phyloP scores from a whole-genome alignment of 1,140 invertebrate species.

The Ctenoplectra terminalis region DNA sequence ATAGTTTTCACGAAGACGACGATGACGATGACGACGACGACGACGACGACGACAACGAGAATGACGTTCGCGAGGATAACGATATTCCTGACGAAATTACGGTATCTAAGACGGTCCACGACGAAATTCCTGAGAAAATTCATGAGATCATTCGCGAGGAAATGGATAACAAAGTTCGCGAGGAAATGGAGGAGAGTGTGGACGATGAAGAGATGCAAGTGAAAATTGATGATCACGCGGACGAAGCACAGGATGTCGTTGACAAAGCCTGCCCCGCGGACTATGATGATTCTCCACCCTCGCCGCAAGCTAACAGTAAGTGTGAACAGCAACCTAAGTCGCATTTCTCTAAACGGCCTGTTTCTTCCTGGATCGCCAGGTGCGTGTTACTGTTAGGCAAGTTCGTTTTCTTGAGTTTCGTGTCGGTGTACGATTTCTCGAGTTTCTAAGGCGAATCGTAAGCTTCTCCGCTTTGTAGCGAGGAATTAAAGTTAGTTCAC shows the following conservation, averaged over 20 bases:
- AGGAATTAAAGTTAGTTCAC: too few relatives aligned
- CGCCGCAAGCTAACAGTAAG: conserved; percentile 62
- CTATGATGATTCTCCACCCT: conserved; percentile 64
- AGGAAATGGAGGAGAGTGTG: neutral
- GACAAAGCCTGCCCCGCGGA: conserved; percentile 36
- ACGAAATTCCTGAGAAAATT: too few relatives aligned
- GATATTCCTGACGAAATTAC: neutral
- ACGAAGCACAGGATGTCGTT: conserved; percentile 6
- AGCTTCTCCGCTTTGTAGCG: neutral
- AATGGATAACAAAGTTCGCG: neutral
- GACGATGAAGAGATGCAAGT: conserved; percentile 11
- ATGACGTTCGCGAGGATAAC: neutral
- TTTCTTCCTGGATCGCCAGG: neutral
- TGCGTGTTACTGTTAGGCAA: conserved; percentile 5
- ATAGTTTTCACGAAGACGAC: neutral
- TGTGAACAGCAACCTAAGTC: conserved; percentile 35
- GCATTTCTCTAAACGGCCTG: conserved; percentile 7
- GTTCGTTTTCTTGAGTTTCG: neutral
- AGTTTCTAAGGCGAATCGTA: neutral
- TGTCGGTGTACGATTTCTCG: conserved; percentile 19
- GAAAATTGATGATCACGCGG: neutral
- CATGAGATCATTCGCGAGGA: neutral
- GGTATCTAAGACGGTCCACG: neutral
- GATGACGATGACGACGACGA: conserved; percentile 2
- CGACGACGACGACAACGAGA: neutral